phyloP scores from a whole-genome alignment of 2,888 invertebrate species.

The Pollenia amentaria region DNA sequence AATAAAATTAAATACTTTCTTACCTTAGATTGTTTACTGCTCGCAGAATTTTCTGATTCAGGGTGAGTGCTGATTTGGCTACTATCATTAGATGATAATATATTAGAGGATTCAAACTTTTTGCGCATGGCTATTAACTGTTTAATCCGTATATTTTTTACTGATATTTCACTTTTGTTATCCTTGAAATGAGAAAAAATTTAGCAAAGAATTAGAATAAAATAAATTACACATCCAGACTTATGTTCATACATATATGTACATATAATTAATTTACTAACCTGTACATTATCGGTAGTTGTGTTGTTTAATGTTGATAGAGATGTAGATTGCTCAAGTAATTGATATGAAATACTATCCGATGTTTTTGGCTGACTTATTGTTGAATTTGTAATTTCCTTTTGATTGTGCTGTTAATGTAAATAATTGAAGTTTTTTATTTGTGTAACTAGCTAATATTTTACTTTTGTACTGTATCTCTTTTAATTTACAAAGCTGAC shows the following conservation, averaged over 20 bases:
- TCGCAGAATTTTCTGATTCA: not conserved
- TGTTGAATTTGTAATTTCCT: conserved; percentile 39
- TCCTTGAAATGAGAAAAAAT: conserved; percentile 39
- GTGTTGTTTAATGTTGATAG: conserved; percentile 27
- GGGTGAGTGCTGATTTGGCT: not conserved
- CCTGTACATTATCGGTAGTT: conserved; percentile 36
- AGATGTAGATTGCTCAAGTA: conserved; percentile 51
- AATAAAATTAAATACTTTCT: not conserved
- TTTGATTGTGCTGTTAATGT: conserved; percentile 30
- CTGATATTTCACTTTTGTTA: conserved; percentile 45
- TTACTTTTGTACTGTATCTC: too few relatives aligned
- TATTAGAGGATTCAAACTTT: conserved; percentile 16
- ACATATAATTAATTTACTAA: not conserved
- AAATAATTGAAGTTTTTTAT: not conserved
- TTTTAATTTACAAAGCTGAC: too few relatives aligned
- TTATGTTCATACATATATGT: too few relatives aligned
- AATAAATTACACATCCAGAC: too few relatives aligned
- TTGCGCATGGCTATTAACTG: conserved; percentile 64
- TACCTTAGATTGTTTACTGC: conserved; percentile 23
- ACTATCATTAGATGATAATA: conserved; percentile 1
- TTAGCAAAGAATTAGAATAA: not conserved
- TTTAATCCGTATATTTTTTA: conserved; percentile 53
- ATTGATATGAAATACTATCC: conserved; percentile 43
- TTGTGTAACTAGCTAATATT: too few relatives aligned
- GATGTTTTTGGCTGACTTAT: conserved; percentile 27